Evolutionary conservation across 2,797 vertebrate species (phyloP).

Genomic region (Mormyrops boulengeri): DNA sequence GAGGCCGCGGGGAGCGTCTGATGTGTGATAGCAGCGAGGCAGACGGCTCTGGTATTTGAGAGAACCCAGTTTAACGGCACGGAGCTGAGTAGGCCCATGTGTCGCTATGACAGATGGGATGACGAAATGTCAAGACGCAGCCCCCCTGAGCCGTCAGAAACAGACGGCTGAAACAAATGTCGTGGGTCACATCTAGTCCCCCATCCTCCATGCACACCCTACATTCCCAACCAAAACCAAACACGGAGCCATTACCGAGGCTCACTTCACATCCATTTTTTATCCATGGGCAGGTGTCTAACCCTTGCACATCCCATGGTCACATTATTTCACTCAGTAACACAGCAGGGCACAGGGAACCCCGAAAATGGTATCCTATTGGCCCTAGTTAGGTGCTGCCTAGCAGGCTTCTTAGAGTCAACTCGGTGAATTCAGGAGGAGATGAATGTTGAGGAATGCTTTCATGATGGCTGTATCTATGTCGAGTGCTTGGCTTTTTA

Average conservation of each 20-base stretch:
- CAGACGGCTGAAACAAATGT: not conserved
- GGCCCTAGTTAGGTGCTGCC: not conserved
- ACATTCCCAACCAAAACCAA: not conserved
- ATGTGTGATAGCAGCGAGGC: not conserved
- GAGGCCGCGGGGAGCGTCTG: not conserved
- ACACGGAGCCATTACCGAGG: not conserved
- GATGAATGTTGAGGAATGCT: not conserved
- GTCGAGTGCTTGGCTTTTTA: not conserved
- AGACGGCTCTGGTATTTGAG: not conserved
- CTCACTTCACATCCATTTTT: not conserved
- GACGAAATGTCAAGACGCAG: not conserved
- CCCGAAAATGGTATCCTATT: not conserved
- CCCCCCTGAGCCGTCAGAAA: not conserved
- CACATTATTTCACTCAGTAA: not conserved
- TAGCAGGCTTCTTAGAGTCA: not conserved
- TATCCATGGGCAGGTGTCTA: not conserved
- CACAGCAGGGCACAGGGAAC: not conserved
- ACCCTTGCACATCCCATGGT: not conserved
- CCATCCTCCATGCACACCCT: not conserved
- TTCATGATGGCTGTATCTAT: not conserved
- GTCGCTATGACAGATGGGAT: not conserved
- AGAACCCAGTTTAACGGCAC: not conserved
- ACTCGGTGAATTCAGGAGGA: not conserved
- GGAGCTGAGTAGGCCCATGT: not conserved
- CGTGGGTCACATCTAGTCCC: not conserved